Evolutionary conservation across 2,113 vertebrate species (phyloP).

Genomic region (Triplophysa dalaica): DNA sequence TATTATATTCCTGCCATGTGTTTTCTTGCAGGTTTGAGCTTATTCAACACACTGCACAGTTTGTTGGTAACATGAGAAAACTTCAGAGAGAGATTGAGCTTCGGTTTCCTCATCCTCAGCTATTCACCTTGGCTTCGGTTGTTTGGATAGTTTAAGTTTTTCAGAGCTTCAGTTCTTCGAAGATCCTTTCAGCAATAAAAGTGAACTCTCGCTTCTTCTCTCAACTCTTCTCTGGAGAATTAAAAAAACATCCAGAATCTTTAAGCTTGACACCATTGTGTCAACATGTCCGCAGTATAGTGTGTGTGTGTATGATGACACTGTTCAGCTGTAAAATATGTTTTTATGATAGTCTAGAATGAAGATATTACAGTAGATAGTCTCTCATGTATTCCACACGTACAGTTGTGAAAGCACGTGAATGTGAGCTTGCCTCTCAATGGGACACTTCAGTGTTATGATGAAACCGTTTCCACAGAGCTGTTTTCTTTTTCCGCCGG

Average conservation of each 20-base stretch:
- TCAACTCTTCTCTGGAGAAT: neutral
- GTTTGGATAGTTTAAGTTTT: neutral
- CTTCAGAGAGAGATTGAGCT: neutral
- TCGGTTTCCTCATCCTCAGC: neutral
- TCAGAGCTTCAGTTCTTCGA: neutral
- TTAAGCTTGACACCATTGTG: neutral
- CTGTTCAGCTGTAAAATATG: neutral
- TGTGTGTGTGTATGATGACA: neutral
- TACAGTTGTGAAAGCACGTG: neutral
- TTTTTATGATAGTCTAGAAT: neutral
- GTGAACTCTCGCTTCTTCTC: neutral
- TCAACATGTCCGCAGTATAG: neutral
- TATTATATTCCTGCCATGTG: neutral
- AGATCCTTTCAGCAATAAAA: neutral
- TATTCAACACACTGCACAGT: neutral
- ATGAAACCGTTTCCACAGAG: conserved; percentile 19
- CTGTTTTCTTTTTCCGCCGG: conserved; percentile 16
- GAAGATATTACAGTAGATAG: neutral
- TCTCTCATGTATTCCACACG: too few relatives aligned
- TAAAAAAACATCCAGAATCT: neutral
- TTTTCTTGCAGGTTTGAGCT: conserved; percentile 5
- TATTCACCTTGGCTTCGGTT: neutral
- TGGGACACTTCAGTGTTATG: neutral
- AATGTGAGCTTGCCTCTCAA: neutral
- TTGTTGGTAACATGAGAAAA: neutral